These are phyloP conservation scores for Lissonota sp. DNA, from an alignment of 2,888 invertebrate species.

Conservation along the genomic window DNA sequence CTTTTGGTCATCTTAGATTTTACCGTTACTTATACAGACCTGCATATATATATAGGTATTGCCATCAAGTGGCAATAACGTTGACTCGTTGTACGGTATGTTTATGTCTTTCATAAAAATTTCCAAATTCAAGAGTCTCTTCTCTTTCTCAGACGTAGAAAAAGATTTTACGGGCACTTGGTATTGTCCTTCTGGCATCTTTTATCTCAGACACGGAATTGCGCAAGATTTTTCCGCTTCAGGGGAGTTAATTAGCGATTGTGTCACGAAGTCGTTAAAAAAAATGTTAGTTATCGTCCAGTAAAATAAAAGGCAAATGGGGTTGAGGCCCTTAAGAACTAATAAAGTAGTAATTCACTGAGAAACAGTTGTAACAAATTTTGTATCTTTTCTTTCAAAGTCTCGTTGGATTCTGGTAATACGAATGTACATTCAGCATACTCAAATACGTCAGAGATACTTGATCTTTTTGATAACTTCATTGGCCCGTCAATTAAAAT, in stretches of 20 bases:
- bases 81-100: conserved; percentile 53
- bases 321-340: conserved; percentile 36
- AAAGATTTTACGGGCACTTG: background rate
- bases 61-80: background rate
- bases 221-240: conserved; percentile 4
- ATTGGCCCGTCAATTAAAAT: conserved; percentile 79
- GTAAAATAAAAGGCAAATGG: too few relatives aligned
- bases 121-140: conserved; percentile 69
- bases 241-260: background rate
- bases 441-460: too few relatives aligned
- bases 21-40: conserved; percentile 15
- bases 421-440: background rate
- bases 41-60: conserved; percentile 1
- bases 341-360: conserved; percentile 75
- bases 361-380: conserved; percentile 41
- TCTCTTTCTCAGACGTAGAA: background rate
- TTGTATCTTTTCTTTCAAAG: conserved; percentile 41
- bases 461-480: conserved; percentile 71
- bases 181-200: conserved; percentile 18
- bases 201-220: conserved; percentile 10
- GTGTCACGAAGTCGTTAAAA: background rate
- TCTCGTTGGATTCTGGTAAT: conserved; percentile 20
- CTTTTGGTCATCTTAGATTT: background rate
- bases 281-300: background rate
- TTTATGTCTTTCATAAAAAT: conserved; percentile 75